Evolutionary conservation across 92 coral and sea anemone genomes (phyloP), one percentile per base, ranked within the genome.

Genomic region (Heliopora coerulea): DNA sequence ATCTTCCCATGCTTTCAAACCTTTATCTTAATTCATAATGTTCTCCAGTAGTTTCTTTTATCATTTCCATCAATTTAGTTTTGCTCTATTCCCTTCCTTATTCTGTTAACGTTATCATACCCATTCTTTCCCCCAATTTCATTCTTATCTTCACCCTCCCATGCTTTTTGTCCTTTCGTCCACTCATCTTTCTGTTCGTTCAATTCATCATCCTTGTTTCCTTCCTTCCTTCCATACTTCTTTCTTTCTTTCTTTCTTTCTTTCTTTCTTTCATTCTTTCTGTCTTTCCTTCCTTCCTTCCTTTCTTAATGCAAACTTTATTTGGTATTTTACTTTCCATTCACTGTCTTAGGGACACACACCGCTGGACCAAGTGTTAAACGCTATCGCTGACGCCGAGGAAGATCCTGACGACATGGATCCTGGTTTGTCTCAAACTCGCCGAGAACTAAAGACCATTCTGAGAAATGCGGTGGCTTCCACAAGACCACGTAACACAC

Each of bases 341-440:
- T 86, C 32, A 32, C 44, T 15, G 78, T 54, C 46, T 34, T 27
- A 91, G 97, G 96, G 91, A 8, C 78, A 68, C 15, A 90, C 99
- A 13, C 74, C 99, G 0, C 83, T 95, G 66, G 96, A 88, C 73
- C 83, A 83, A 12, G 87, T 91, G 26, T 54, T 82, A 26, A 66
- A 68, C 41, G 75, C 86, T 17, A 88, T 82, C 20, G 82, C 52
- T 44, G 48, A 67, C 44, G 96, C 78, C 21, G 83, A 84, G 21
- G 80, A 68, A 20, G 88, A 82, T 18, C 73, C 83, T 0, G 78
- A 58, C 21, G 82, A 60, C 30, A 52, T 62, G n/a, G 87, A 80
- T 54, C 84, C 88, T 3, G 84, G 76, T 8, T 62, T 69, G 17
- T 77, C 86, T 0, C 62, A 58, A 39, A 89, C 90, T 26, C 77